Evolutionary conservation across 2,113 vertebrate species (phyloP).

Genomic region (Notothenia coriiceps): DNA sequence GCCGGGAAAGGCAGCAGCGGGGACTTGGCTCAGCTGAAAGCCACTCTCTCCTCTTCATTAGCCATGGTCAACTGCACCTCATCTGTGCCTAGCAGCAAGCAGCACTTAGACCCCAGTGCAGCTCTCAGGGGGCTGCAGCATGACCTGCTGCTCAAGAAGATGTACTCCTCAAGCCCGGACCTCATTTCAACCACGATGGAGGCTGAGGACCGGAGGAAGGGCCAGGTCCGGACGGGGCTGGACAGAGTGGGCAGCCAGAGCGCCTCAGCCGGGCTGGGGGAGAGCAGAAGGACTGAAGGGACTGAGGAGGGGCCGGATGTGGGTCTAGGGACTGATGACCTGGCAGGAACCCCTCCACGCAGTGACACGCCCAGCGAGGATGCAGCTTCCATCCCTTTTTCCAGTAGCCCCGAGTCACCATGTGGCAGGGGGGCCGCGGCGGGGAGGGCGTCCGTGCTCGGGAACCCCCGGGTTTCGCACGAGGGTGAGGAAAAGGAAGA

Average conservation of each 20-base stretch:
- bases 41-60: slow-evolving; percentile 82
- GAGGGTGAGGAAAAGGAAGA: slow-evolving; percentile 87
- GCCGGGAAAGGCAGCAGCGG: slow-evolving; percentile 90
- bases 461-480: slow-evolving; percentile 72
- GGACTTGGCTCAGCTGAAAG: slow-evolving; percentile 88
- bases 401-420: slow-evolving; percentile 91
- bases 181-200: slow-evolving; percentile 91
- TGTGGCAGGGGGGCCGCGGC: slow-evolving; percentile 83
- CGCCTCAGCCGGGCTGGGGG: slow-evolving; percentile 78
- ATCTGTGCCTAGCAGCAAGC: slow-evolving; percentile 75
- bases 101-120: slow-evolving; percentile 84
- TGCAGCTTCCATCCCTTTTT: slow-evolving; percentile 88
- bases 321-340: slow-evolving; percentile 70
- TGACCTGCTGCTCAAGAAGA: slow-evolving; percentile 89
- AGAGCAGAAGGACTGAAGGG: slow-evolving; percentile 55
- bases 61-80: slow-evolving; percentile 71
- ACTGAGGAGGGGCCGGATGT: slow-evolving; percentile 47
- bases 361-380: slow-evolving; percentile 88
- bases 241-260: slow-evolving; percentile 80
- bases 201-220: slow-evolving; percentile 77
- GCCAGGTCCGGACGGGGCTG: slow-evolving; percentile 69
- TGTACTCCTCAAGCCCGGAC: slow-evolving; percentile 94
- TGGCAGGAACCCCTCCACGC: slow-evolving; percentile 81
- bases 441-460: slow-evolving; percentile 73
- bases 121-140: slow-evolving; percentile 88